Evolutionary conservation across 1,140 invertebrate genomes (phyloP), one percentile per base, ranked within the genome.

Genomic region (Leptoteleia sp.): DNA sequence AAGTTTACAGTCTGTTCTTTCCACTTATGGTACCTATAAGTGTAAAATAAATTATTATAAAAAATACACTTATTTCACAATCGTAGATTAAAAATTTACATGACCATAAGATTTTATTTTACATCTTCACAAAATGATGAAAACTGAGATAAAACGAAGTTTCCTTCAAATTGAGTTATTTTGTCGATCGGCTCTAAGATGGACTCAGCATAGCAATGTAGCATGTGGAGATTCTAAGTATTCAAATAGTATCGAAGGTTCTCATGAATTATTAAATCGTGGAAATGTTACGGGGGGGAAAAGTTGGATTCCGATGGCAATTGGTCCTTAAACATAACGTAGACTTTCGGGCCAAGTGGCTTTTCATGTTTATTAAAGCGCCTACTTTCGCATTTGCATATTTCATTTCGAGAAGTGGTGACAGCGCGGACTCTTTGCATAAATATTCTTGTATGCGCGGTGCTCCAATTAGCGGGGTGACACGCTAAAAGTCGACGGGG

Each of bases 311-410:
- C 55, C 54, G 11, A 68, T 62, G 33, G 68, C 40, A 57, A 73
- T 67, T 62, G 54, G 37, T 31, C 22, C 29, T 62, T 55, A 62
- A 61, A 59, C 29, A 45, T 59, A 71, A 55, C 65, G 31, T 22
- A 52, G 47, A 72, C 35, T 78, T 71, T 71, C 12, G 52, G 52
- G 42, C 76, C 59, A 71, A 77, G 76, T 65, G 47, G 67, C 61
- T 79, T 79, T 68, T 68, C 76, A 68, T 67, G 67, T 79, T 79
- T 72, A 72, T 79, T 72, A 79, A 79, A 79, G 55, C 55, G 61
- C 68, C 62, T 79, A 79, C 47, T 67, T 67, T 62, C 16, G 38
- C 76, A 75, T 79, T 75, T 79, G 52, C 64, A 70, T 75, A 64
- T 75, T 79, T 79, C 57, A 75, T 75, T 79, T 73, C 45, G 42